A percentile compares a stretch with the other conserved stretches of the same genome.
These are phyloP conservation scores for Chamaea fasciata DNA, from an alignment of 2,113 vertebrate genomes.

Conservation along the genomic window DNA sequence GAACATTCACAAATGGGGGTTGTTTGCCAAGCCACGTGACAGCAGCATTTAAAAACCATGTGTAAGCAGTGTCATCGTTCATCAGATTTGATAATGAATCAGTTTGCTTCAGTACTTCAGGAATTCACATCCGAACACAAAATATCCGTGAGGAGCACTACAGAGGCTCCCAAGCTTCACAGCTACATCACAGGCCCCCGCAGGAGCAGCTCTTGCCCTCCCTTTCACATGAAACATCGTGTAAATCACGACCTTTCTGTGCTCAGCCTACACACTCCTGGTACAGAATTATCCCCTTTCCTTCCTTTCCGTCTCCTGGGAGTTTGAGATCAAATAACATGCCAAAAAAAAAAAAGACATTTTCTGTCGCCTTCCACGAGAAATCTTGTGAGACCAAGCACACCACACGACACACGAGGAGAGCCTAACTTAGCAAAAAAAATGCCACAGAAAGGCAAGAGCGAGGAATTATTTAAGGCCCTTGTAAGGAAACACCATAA, in stretches of 20 bases:
- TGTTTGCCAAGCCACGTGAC: not conserved
- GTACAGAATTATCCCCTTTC: not conserved
- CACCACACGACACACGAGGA: rapidly evolving
- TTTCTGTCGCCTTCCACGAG: not conserved
- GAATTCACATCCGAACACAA: not conserved
- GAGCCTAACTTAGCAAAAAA: not conserved
- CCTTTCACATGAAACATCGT: rapidly evolving
- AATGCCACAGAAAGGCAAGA: not conserved
- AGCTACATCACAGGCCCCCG: not conserved
- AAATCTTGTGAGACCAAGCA: not conserved
- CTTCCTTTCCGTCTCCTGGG: not conserved
- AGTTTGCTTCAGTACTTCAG: not conserved
- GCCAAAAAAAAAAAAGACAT: not conserved
- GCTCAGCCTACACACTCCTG: not conserved
- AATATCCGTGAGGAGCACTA: not conserved
- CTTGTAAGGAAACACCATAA: not conserved
- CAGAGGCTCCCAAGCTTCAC: not conserved
- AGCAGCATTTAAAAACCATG: not conserved
- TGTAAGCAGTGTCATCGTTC: not conserved
- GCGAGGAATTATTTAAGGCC: not conserved
- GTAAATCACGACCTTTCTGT: not conserved
- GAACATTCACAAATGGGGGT: not conserved
- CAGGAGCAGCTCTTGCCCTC: not conserved
- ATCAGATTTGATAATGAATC: not conserved
- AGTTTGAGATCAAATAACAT: not conserved